Evolutionary conservation across 2,113 vertebrate species (phyloP), one percentile per base, ranked within the genome.

Genomic region (Cebidichthys violaceus): DNA sequence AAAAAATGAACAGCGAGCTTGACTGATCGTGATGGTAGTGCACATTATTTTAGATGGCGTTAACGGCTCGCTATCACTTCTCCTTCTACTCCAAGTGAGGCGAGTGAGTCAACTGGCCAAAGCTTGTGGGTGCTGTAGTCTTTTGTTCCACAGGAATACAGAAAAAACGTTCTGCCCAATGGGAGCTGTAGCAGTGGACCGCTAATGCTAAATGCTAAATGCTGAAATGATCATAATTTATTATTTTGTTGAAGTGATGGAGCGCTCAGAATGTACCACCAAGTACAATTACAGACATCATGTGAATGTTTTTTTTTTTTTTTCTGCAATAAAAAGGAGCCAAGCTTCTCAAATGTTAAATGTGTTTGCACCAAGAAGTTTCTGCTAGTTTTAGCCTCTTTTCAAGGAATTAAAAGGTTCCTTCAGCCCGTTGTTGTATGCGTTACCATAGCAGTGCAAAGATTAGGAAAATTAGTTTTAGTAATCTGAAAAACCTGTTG

Each of bases 121-220:
- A 20, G 24, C 69, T 27, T 35, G 45, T 61, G 11, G 57, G 17
- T 22, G 9, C 10, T 64, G 24, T 41, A 33, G 18, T 27, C 18
- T 29, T 65, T 55, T 65, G 50, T 57, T 39, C 11, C 22, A 37
- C 29, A 50, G 60, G 6, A 66, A 50, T n/a, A 45, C 4, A 55
- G 33, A 41, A 15, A 33, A 47, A 54, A 31, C 17, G 9, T 18
- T 18, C 2, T 22, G 29, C 47, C 35, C 43, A 75, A 39, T 47
- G 60, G 24, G 74, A 59, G 35, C 39, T 35, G 66, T 57, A 37
- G 15, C 20, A 41, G 22, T 60, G 33, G 62, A 43, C 71, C 47
- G 47, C 10, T 37, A 77, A 83, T 69, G 27, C 17, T 20, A 47
- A 43, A 57, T 35, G 59, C 47, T 35, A 22, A 83, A 57, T 35